Evolutionary conservation across 1,140 invertebrate genomes (phyloP).

Genomic region (Drusus annulatus): DNA sequence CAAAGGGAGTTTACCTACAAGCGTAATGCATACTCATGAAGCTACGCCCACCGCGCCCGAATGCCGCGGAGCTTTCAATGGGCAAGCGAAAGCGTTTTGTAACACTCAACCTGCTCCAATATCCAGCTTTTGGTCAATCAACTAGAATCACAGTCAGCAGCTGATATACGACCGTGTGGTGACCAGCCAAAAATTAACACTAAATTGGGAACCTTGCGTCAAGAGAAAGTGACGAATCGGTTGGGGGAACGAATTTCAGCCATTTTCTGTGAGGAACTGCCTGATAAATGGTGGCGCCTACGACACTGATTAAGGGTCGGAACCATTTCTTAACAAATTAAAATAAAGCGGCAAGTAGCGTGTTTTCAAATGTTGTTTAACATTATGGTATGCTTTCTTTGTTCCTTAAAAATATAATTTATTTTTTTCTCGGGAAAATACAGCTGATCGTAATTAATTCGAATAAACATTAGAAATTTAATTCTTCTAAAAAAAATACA

Average conservation of each 20-base stretch:
- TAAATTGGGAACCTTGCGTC: no score
- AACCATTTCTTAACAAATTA: no score
- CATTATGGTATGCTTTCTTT: no score
- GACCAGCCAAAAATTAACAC: background rate
- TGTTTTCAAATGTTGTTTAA: no score
- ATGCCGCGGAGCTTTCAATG: background rate
- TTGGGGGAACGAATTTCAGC: background rate
- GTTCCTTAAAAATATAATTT: no score
- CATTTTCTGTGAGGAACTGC: background rate
- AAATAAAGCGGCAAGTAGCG: no score
- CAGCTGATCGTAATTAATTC: no score
- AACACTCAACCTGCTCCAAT: conserved; percentile 3
- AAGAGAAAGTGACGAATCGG: background rate
- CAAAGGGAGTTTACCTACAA: background rate
- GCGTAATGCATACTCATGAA: background rate
- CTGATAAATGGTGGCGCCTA: background rate
- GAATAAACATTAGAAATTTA: no score
- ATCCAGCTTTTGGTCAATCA: background rate
- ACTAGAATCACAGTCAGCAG: conserved; percentile 14
- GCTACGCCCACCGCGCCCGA: background rate
- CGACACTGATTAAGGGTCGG: no score
- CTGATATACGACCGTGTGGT: background rate
- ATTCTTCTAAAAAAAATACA: no score
- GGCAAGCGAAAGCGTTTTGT: conserved; percentile 4
- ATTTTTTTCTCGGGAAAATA: no score